A percentile compares a stretch with the other conserved stretches of the same genome.
Evolutionary conservation across 2,113 vertebrate species (phyloP).

Genomic region (zebrafish (Danio rerio)): DNA sequence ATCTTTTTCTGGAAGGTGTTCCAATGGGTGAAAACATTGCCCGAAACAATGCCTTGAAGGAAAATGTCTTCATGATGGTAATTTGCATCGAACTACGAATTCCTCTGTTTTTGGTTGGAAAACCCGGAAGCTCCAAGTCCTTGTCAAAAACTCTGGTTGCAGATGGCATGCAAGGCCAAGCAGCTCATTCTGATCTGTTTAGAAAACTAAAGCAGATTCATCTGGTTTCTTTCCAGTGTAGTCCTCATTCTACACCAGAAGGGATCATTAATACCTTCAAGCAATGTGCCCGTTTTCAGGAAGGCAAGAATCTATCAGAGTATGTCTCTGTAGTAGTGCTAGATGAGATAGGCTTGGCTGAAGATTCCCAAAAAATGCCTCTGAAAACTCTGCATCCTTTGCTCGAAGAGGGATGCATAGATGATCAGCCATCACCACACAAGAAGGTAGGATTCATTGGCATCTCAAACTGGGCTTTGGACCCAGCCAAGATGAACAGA

Average conservation of each 20-base stretch:
- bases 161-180: slow-evolving; percentile 94
- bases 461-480: slow-evolving; percentile 97
- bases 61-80: slow-evolving; percentile 98
- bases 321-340: slow-evolving; percentile 95
- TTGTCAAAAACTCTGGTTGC: slow-evolving; percentile 95
- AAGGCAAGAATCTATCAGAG: slow-evolving; percentile 89
- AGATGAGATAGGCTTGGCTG: slow-evolving; percentile 95
- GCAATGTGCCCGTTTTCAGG: slow-evolving; percentile 95
- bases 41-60: slow-evolving; percentile 89
- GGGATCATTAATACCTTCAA: slow-evolving; percentile 95
- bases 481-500: slow-evolving; percentile 98
- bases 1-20: slow-evolving; percentile 84
- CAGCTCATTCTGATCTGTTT: slow-evolving; percentile 86
- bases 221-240: slow-evolving; percentile 96
- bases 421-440: slow-evolving; percentile 88
- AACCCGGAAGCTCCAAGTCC: slow-evolving; percentile 97
- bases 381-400: slow-evolving; percentile 94
- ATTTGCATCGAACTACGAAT: slow-evolving; percentile 94
- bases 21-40: slow-evolving; percentile 87
- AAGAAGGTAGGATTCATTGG: slow-evolving; percentile 95
- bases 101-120: slow-evolving; percentile 95
- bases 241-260: slow-evolving; percentile 95
- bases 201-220: slow-evolving; percentile 90
- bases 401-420: slow-evolving; percentile 94
- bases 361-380: slow-evolving; percentile 96